These are phyloP conservation scores for Tanaodytes sp. DNA, from an alignment of 2,888 invertebrate genomes.

Conservation along the genomic window DNA sequence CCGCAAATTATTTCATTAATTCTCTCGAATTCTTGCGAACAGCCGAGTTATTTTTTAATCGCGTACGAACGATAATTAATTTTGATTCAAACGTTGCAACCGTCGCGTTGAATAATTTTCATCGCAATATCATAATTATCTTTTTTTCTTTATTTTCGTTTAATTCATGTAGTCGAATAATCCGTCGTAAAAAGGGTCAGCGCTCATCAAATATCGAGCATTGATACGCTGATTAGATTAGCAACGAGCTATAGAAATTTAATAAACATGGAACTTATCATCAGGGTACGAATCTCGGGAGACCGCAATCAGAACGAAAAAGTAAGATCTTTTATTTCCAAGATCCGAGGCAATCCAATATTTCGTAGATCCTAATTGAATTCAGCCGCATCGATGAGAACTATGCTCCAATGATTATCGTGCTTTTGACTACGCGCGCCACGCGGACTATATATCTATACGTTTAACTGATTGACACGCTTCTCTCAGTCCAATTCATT, in stretches of 20 bases:
- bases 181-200: conserved; percentile 46
- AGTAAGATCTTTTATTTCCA: conserved; percentile 66
- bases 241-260: conserved; percentile 71
- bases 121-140: not conserved
- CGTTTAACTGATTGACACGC: conserved; percentile 48
- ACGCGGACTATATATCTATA: conserved; percentile 28
- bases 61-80: too few relatives aligned
- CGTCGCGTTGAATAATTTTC: too few relatives aligned
- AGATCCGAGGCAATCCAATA: conserved; percentile 60
- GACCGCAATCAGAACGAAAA: conserved; percentile 70
- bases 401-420: conserved; percentile 49
- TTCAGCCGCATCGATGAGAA: conserved; percentile 55
- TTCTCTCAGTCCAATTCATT: conserved; percentile 32
- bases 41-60: too few relatives aligned
- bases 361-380: conserved; percentile 62
- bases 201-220: conserved; percentile 67
- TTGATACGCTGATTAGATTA: conserved; percentile 70
- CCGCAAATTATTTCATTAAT: too few relatives aligned
- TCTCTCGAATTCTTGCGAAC: too few relatives aligned
- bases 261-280: conserved; percentile 61
- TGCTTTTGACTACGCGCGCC: conserved; percentile 43
- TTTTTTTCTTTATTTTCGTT: too few relatives aligned
- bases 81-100: too few relatives aligned
- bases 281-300: conserved; percentile 62
- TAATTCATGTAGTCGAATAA: not conserved